phyloP scores from a whole-genome alignment of 2,888 invertebrate species.

The Anorthoa munda region DNA sequence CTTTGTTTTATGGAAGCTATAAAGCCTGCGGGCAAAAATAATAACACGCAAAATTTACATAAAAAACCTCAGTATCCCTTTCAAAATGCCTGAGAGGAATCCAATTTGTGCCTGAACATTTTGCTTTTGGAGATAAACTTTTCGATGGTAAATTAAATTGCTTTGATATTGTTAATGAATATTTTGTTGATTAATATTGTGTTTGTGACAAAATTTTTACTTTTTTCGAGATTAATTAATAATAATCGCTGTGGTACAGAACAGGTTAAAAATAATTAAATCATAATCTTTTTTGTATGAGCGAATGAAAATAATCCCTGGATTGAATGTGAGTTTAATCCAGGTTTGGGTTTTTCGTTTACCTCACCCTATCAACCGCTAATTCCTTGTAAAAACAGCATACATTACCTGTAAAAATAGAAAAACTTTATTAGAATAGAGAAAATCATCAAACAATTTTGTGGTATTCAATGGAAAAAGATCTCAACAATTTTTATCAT shows the following conservation, averaged over 20 bases:
- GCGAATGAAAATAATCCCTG: neutral
- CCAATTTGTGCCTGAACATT: constrained; percentile 33
- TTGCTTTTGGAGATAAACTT: constrained; percentile 10
- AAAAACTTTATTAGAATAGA: constrained; percentile 31
- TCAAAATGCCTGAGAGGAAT: constrained; percentile 26
- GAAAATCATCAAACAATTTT: neutral
- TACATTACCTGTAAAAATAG: constrained; percentile 60
- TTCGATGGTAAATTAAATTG: constrained; percentile 2
- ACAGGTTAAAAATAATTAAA: too few relatives aligned
- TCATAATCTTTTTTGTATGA: neutral
- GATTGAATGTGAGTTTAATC: neutral
- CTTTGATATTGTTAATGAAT: neutral
- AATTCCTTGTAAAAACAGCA: constrained; percentile 40
- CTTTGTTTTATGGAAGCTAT: constrained; percentile 45
- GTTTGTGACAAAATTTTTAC: neutral
- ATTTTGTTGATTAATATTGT: constrained; percentile 14
- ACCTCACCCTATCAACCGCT: constrained; percentile 8
- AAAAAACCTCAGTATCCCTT: constrained; percentile 30
- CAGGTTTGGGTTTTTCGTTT: neutral
- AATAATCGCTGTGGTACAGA: too few relatives aligned
- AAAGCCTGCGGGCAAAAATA: constrained; percentile 34
- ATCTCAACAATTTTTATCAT: neutral
- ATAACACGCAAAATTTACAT: constrained; percentile 27
- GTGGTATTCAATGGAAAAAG: neutral
- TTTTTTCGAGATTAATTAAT: neutral